Base-by-base conservation (phyloP, 2,888 invertebrate species). In the Mactromeris polynyma region DNA sequence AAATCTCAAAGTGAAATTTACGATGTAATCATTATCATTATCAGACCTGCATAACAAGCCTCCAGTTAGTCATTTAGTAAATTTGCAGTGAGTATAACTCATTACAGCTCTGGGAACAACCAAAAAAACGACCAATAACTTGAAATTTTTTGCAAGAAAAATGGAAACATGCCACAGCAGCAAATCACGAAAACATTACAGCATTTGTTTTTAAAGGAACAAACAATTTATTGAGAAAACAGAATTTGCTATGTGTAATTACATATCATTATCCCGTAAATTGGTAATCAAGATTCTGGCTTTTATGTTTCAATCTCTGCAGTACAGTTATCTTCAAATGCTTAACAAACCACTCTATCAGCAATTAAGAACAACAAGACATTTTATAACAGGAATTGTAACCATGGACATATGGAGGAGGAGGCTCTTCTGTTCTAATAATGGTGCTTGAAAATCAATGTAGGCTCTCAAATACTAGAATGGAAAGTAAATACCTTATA, bases 181-280 rank as follows among this genome's bases (percentile, higher is more conserved):
- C 73, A 36, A 36, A 73, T 36, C 36, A 58, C 58, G n/a, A 58
- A 58, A 58, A 58, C 58, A 58, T 58, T 14, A 73, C 4, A 19
- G 31, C 58, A 73, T 19, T 17, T 73, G 33, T 73, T 73, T 64
- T 73, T 69, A 9, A 33, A 33, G n/a, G 73, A 73, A 19, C 19
- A 36, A 19, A 33, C 42, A 83, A 46, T 83, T 83, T 31, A 73
- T 73, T 42, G 73, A 31, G 69, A 46, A 69, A 83, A 33, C 83
- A 82, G 82, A 26, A 82, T 38, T 42, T 31, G 69, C 73, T 21
- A 42, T 26, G 83, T 51, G 51, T 73, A 83, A 83, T 73, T 73
- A 73, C 58, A 31, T 51, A 54, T 85, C 36, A 85, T 85, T 54
- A 85, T 40, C 84, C 54, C n/a, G 84, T 79, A 54, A 85, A 85